Evolutionary conservation across 2,888 invertebrate genomes (phyloP).

Genomic region (Conchocele bisecta): DNA sequence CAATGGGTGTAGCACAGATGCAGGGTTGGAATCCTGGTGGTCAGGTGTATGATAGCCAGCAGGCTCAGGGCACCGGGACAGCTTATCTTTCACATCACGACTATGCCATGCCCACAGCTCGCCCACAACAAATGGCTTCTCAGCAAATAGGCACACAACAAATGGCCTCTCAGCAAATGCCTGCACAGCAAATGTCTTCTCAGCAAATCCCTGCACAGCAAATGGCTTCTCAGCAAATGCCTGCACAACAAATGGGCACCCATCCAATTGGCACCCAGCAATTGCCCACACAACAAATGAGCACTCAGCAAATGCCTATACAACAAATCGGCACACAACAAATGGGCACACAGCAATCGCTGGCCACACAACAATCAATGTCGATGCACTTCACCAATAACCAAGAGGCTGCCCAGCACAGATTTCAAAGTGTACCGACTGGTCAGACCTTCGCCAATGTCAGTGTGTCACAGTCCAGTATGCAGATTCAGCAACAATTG

Average conservation of each 20-base stretch:
- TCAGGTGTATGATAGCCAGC: conserved; percentile 63
- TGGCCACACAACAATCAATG: too few species aligned
- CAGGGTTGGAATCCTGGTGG: conserved; percentile 62
- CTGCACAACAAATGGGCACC: not conserved
- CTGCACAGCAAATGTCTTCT: conserved; percentile 66
- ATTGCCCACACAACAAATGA: too few species aligned
- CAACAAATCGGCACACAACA: too few species aligned
- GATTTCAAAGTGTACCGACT: conserved; percentile 13
- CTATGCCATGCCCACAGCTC: conserved; percentile 61
- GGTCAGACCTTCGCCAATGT: conserved; percentile 10
- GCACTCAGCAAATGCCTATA: conserved; percentile 1
- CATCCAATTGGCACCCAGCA: too few species aligned
- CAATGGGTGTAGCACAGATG: conserved; percentile 58
- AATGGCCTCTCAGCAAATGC: conserved; percentile 46
- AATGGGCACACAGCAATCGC: too few species aligned
- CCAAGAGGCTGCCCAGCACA: too few species aligned
- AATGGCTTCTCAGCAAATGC: conserved; percentile 29
- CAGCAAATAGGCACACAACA: conserved; percentile 22
- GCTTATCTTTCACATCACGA: conserved; percentile 68
- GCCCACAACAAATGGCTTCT: conserved; percentile 4
- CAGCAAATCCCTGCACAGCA: conserved; percentile 55
- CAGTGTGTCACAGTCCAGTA: conserved; percentile 16
- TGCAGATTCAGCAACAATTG: conserved; percentile 2
- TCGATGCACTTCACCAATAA: not conserved
- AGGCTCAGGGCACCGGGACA: conserved; percentile 54